Evolutionary conservation across 2,113 vertebrate genomes (phyloP).

Genomic region (Theristicus caerulescens): DNA sequence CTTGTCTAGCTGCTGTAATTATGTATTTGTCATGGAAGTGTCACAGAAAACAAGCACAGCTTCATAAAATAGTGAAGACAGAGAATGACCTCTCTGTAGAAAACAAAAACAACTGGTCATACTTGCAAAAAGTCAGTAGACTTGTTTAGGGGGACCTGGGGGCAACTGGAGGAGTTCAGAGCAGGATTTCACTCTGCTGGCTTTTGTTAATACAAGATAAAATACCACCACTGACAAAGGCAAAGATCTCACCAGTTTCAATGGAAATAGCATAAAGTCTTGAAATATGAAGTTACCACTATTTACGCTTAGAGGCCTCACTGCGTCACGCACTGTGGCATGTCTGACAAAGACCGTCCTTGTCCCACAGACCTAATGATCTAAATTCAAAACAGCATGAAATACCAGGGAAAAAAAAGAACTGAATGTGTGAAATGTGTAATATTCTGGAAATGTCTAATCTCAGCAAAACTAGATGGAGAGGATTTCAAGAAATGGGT

Average conservation of each 20-base stretch:
- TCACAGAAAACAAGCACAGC: background rate
- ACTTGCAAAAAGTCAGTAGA: background rate
- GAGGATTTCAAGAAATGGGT: background rate
- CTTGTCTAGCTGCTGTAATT: background rate
- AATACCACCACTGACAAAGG: background rate
- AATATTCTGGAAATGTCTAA: background rate
- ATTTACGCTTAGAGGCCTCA: background rate
- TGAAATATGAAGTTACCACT: background rate
- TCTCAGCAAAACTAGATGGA: background rate
- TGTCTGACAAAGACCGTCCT: background rate
- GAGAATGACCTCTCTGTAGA: background rate
- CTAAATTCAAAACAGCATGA: background rate
- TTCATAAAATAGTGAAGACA: background rate
- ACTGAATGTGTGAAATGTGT: background rate
- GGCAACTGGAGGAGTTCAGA: background rate
- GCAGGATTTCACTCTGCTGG: background rate
- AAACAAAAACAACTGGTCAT: background rate
- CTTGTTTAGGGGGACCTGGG: background rate
- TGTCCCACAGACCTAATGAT: background rate
- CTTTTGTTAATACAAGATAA: background rate
- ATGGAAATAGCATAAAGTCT: background rate
- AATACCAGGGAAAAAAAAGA: background rate
- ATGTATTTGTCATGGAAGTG: background rate
- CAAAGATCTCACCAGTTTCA: background rate
- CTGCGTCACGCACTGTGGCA: background rate